phyloP scores from a whole-genome alignment of 2,113 vertebrate species.

The Erinaceus europaeus region DNA sequence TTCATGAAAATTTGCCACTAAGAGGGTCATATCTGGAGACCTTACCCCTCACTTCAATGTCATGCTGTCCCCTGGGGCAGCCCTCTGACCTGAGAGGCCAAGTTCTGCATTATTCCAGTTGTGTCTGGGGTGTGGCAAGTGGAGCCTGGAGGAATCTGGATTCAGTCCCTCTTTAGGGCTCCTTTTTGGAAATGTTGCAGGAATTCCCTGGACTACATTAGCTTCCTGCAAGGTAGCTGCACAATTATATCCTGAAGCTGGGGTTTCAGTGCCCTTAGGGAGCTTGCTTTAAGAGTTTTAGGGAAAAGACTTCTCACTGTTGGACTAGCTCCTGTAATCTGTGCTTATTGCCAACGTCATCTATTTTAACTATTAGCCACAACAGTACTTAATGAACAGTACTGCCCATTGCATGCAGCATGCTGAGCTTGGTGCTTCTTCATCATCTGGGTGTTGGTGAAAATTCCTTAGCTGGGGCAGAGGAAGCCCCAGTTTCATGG shows the following conservation, averaged over 20 bases:
- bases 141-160: background rate
- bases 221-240: background rate
- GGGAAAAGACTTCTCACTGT: fast-evolving
- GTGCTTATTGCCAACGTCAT: background rate
- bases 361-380: background rate
- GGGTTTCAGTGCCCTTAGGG: background rate
- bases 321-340: background rate
- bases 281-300: background rate
- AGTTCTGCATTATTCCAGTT: background rate
- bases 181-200: background rate
- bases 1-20: background rate
- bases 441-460: background rate
- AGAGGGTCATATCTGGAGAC: background rate
- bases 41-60: no score
- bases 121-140: background rate
- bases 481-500: background rate
- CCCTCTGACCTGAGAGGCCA: background rate
- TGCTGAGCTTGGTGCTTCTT: background rate
- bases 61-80: background rate
- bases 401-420: fast-evolving
- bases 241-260: fast-evolving
- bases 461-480: background rate
- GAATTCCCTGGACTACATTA: background rate
- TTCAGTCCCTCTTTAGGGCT: background rate
- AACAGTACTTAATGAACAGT: background rate